Evolutionary conservation across 2,888 invertebrate species (phyloP).

Genomic region (Agrotis ipsilon): DNA sequence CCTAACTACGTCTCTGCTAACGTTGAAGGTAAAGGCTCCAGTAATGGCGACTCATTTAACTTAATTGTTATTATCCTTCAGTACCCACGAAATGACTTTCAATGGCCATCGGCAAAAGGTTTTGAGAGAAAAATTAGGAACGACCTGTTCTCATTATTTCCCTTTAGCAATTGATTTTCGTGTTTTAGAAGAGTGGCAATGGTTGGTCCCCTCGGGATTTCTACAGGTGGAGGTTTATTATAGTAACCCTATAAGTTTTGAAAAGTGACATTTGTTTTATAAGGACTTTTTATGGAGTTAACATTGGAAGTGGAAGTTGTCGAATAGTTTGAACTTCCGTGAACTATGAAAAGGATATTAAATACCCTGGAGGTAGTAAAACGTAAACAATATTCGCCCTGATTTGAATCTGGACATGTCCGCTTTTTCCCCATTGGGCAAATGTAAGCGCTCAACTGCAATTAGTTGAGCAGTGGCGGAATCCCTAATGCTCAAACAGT

Average conservation of each 20-base stretch:
- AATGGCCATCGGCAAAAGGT: constrained; percentile 28
- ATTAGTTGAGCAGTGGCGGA: no score
- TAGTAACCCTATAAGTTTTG: background rate
- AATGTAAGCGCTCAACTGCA: no score
- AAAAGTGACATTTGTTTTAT: background rate
- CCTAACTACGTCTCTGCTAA: background rate
- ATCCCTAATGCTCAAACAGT: no score
- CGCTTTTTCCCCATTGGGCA: no score
- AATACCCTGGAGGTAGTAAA: no score
- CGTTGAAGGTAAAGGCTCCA: constrained; percentile 42
- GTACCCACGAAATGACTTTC: constrained; percentile 41
- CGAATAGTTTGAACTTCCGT: no score
- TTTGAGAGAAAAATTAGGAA: constrained; percentile 38
- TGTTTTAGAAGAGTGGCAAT: background rate
- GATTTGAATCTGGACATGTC: no score
- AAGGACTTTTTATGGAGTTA: no score
- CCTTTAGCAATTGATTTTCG: constrained; percentile 18
- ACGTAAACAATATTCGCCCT: no score
- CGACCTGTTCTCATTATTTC: constrained; percentile 20
- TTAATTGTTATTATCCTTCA: constrained; percentile 60
- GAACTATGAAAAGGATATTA: no score
- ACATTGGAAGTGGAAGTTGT: no score
- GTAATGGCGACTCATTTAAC: constrained; percentile 57
- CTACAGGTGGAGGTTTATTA: background rate
- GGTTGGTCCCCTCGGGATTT: background rate